A percentile compares a stretch with the other conserved stretches of the same genome.
These are phyloP conservation scores for Andrena flavipes DNA, from an alignment of 2,888 invertebrate species.

Conservation along the genomic window DNA sequence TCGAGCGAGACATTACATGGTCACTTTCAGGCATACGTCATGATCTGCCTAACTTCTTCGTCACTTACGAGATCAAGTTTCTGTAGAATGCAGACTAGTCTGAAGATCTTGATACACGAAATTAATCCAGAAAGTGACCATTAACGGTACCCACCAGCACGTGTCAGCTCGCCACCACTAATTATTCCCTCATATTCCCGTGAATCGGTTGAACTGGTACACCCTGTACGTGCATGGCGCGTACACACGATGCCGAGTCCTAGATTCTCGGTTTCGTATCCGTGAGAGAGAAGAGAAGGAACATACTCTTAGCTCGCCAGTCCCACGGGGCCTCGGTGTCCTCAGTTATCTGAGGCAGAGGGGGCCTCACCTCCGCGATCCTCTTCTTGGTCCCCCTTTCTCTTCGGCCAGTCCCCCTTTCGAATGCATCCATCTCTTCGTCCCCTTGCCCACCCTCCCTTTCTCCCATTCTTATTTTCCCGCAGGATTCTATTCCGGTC, in stretches of 20 bases:
- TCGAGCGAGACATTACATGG: too few relatives aligned
- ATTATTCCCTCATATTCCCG: not conserved
- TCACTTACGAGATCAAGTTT: too few relatives aligned
- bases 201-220: not conserved
- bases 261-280: constrained; percentile 79
- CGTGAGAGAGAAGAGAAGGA: constrained; percentile 76
- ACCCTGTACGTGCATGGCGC: constrained; percentile 40
- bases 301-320: constrained; percentile 70
- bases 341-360: constrained; percentile 72
- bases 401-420: constrained; percentile 68
- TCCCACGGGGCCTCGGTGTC: constrained; percentile 77
- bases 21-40: too few relatives aligned
- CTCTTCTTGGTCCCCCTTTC: constrained; percentile 72
- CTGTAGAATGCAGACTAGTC: too few relatives aligned
- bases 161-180: not conserved
- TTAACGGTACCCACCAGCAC: not conserved
- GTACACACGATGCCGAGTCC: constrained; percentile 74
- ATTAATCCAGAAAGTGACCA: too few relatives aligned
- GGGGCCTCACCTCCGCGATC: constrained; percentile 66
- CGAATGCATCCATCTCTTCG: constrained; percentile 66
- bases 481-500: constrained; percentile 7
- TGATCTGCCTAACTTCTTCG: too few relatives aligned
- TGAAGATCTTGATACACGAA: too few relatives aligned
- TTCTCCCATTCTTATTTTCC: constrained; percentile 25
- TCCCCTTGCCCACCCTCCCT: constrained; percentile 31